These are phyloP conservation scores for Rhea americana DNA, from an alignment of 2,113 vertebrate species.

Conservation along the genomic window DNA sequence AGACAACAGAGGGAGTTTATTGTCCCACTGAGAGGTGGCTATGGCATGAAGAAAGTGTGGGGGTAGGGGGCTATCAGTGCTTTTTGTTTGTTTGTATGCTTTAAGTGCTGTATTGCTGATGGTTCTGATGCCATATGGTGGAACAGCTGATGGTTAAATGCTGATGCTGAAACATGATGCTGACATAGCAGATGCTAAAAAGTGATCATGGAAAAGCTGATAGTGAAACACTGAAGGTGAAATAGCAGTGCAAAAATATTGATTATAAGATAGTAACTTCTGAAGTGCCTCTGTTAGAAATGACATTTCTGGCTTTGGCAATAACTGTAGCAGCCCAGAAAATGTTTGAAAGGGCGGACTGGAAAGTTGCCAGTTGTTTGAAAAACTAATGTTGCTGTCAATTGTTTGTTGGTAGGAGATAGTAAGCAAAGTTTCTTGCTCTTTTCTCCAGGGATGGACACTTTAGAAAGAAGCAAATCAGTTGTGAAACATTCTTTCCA, in stretches of 20 bases:
- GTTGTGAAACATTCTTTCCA: not conserved
- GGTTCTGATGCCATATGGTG: slow-evolving; percentile 65
- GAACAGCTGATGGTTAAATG: slow-evolving; percentile 73
- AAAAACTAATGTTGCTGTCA: not conserved
- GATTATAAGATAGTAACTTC: not conserved
- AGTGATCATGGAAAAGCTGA: slow-evolving; percentile 50
- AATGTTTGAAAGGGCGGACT: not conserved
- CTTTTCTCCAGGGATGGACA: not conserved
- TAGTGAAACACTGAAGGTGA: slow-evolving; percentile 62
- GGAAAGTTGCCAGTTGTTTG: not conserved
- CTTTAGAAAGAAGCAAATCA: not conserved
- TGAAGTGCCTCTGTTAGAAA: not conserved
- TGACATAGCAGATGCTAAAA: slow-evolving; percentile 69
- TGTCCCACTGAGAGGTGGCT: not conserved
- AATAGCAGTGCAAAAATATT: not conserved
- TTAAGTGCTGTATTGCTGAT: slow-evolving; percentile 35
- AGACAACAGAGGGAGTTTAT: not conserved
- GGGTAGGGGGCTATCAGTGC: not conserved
- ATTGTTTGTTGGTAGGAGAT: not conserved
- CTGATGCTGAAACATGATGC: slow-evolving; percentile 66
- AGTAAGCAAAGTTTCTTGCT: not conserved
- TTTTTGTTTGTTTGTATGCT: slow-evolving; percentile 38
- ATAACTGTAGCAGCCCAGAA: not conserved
- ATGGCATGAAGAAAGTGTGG: not conserved
- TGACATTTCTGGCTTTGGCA: not conserved